Evolutionary conservation across 2,797 vertebrate species (phyloP), one percentile per base, ranked within the genome.

Genomic region (Oreonectes daqikongensis): DNA sequence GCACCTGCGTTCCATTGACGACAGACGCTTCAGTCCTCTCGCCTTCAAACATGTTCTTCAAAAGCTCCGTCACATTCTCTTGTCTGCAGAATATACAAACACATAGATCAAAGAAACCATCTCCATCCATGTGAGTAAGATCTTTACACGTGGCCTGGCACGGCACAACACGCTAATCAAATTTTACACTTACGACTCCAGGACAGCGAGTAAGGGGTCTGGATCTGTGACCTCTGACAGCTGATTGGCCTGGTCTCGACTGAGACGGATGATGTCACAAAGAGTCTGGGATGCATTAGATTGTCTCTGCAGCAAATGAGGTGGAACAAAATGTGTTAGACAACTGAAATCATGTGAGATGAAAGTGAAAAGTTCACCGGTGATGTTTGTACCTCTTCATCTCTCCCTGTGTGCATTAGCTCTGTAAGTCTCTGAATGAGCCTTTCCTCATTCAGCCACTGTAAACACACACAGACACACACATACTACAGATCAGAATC

Each of bases 231-330:
- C 90, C 72, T 98, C 97, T 84, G 95, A 95, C 85, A 96, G 93
- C 85, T 96, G 97, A 89, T 88, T 92, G 88, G 94, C 93, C 93
- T 99, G 97, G 92, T 99, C 97, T 90, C 96, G 92, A 93, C 96
- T 97, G 88, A 99, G 90, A 85, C 97, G 93, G 79, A 99, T 92
- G 84, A 99, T 95, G 89, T 99, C 97, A 83, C 97, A 99, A 84
- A 99, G 93, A 26, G 97, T 97, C 87, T 99, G 97, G 80, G 97
- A 98, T 69, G 97, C 97, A 5, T 99, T 99, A 72, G 96, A 98
- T 92, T 99, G 93, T 93, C 93, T 94, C 94, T 94, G 88, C 26
- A 85, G 40, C 10, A 6, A 83, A 15, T 28, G 53, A 67, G 48
- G 18, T n/a, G 17, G 8, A 50, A 18, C 24, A 75, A 12, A 73